A percentile compares a stretch with the other conserved stretches of the same genome.
These are phyloP conservation scores for Promerops cafer DNA, from an alignment of 2,113 vertebrate species.

Conservation along the genomic window DNA sequence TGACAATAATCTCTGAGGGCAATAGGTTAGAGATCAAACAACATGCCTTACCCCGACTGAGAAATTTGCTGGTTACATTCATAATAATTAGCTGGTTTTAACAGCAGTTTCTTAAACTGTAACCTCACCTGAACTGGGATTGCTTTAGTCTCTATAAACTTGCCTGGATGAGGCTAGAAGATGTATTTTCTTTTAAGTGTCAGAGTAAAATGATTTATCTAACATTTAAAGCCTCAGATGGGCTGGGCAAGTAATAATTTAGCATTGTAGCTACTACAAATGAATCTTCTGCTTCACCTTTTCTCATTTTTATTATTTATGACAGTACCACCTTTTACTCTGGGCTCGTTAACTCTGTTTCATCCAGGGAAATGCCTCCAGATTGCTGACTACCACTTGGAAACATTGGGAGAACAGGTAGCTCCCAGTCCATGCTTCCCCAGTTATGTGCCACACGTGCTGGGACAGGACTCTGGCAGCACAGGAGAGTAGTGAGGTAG, in stretches of 20 bases:
- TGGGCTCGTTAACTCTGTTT: background rate
- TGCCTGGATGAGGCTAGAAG: background rate
- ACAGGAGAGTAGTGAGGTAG: background rate
- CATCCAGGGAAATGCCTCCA: background rate
- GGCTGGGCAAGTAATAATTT: background rate
- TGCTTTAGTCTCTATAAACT: background rate
- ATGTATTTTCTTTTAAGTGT: background rate
- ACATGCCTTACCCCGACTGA: background rate
- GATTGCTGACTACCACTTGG: background rate
- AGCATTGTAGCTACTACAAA: background rate
- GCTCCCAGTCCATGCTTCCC: background rate
- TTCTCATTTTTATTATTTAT: background rate
- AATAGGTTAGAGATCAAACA: background rate
- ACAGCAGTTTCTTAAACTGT: background rate
- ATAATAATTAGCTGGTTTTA: background rate
- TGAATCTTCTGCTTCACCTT: background rate
- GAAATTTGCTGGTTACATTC: background rate
- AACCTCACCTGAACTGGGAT: background rate
- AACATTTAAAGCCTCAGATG: background rate
- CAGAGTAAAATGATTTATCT: background rate
- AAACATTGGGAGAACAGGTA: background rate
- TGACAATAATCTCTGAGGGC: background rate
- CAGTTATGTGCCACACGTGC: background rate
- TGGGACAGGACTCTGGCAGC: background rate
- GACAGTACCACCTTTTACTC: background rate